Conservation (phyloP, 2,888 invertebrate genomes). For the Andrena bicolor region DNA sequence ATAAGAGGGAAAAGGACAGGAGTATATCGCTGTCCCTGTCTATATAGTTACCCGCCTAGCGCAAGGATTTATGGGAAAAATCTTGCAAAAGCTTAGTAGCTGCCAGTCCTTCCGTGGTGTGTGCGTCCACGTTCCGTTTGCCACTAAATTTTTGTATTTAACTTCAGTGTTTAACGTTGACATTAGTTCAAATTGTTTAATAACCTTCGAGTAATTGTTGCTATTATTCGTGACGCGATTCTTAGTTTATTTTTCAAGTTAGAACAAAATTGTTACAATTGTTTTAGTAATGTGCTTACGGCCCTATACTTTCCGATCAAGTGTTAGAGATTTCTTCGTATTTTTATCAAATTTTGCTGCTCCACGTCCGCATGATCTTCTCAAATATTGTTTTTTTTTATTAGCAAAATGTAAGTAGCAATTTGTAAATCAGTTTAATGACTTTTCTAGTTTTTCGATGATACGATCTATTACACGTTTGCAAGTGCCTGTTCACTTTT, state of each 20-base stretch:
- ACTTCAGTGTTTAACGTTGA: background rate
- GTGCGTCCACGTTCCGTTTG: background rate
- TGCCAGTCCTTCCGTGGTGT: background rate
- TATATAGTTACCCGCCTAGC: background rate
- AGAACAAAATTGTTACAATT: background rate
- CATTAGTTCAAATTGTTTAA: background rate
- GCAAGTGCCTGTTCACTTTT: too few species aligned
- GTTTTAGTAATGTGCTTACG: background rate
- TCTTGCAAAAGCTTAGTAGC: background rate
- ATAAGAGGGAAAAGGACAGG: too few species aligned
- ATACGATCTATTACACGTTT: too few species aligned
- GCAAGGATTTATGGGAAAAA: background rate
- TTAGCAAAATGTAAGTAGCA: too few species aligned
- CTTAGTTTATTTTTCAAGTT: background rate
- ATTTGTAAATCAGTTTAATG: too few species aligned
- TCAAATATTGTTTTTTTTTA: too few species aligned
- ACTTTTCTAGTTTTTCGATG: too few species aligned
- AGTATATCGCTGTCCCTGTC: too few species aligned
- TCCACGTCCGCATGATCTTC: too few species aligned
- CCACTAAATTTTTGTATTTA: background rate
- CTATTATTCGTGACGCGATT: background rate
- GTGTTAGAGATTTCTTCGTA: too few species aligned
- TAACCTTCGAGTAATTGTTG: background rate
- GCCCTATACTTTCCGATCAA: background rate
- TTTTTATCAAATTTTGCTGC: background rate